Conservation (phyloP, 2,888 invertebrate species). For the Drosophila birchii region DNA sequence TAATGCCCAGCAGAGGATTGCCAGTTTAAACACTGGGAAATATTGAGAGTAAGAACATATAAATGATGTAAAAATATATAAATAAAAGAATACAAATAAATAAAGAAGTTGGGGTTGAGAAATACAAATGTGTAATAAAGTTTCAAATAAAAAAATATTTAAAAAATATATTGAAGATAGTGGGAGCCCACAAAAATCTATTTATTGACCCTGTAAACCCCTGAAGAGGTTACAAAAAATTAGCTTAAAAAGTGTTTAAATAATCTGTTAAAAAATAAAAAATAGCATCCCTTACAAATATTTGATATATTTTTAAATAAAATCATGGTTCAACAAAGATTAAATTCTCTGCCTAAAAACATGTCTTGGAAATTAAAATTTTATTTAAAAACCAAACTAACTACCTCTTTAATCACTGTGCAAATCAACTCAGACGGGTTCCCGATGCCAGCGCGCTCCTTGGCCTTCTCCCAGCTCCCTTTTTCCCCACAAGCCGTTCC, state of each 20-base stretch:
- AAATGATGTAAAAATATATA: not conserved
- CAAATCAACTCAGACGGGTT: conserved; percentile 9
- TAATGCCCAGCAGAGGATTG: conserved; percentile 58
- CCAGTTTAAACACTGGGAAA: not conserved
- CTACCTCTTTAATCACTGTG: not conserved
- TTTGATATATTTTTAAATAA: too few species aligned
- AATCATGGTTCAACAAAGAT: too few species aligned
- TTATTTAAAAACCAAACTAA: not conserved
- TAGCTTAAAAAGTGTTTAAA: too few species aligned
- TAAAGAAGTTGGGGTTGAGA: not conserved
- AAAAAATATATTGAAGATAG: too few species aligned
- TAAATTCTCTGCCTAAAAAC: too few species aligned
- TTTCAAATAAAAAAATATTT: too few species aligned
- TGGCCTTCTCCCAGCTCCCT: conserved; percentile 4
- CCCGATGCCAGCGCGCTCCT: conserved; percentile 7
- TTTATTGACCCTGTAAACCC: too few species aligned
- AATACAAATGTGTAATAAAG: not conserved
- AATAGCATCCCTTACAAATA: too few species aligned
- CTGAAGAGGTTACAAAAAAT: too few species aligned
- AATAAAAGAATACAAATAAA: not conserved
- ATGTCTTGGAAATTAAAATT: too few species aligned
- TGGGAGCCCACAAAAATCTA: too few species aligned
- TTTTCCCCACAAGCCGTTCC: not conserved
- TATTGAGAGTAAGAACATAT: fast-evolving
- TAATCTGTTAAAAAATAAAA: too few species aligned